Conservation (phyloP, 2,888 invertebrate genomes). For the Eupithecia vulgata region DNA sequence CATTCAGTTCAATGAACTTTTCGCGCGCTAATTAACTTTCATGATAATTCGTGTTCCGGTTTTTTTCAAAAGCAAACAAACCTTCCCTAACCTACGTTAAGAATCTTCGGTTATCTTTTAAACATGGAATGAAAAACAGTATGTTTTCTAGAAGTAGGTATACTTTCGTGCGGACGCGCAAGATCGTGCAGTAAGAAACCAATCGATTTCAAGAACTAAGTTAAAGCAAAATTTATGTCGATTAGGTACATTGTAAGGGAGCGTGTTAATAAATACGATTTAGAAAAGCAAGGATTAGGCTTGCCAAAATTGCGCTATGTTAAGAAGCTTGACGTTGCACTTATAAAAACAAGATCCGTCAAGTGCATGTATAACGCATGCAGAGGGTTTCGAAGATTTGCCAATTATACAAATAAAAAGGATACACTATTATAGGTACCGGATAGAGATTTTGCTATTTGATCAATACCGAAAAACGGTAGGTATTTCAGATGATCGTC, state of each 20-base stretch:
- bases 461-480: too few species aligned
- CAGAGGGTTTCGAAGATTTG: too few species aligned
- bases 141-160: background rate
- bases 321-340: background rate
- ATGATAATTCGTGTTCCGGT: background rate
- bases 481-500: too few species aligned
- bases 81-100: background rate
- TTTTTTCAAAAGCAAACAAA: background rate
- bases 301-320: background rate
- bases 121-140: background rate
- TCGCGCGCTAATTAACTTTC: background rate
- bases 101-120: background rate
- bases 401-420: too few species aligned
- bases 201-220: background rate
- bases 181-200: background rate
- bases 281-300: too few species aligned
- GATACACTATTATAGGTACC: too few species aligned
- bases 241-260: background rate
- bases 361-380: too few species aligned
- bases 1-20: conserved; percentile 23
- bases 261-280: background rate
- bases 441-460: too few species aligned
- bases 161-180: background rate
- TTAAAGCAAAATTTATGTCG: background rate
- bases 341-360: too few species aligned